Conservation (phyloP, 2,797 vertebrate genomes). For the Ispidina picta region DNA sequence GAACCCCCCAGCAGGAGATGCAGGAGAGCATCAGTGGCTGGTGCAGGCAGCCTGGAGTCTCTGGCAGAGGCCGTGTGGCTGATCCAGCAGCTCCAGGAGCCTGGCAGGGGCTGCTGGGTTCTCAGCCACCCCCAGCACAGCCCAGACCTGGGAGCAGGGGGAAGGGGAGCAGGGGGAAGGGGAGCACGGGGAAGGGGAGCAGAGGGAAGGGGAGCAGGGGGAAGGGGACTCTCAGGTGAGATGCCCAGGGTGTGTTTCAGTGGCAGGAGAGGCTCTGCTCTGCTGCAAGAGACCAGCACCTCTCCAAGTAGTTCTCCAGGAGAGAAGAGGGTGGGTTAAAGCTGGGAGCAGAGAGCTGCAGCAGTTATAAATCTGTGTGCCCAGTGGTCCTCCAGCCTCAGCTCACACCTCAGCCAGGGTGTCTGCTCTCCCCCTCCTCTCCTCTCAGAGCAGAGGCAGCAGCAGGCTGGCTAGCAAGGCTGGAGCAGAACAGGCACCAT, state of each 20-base stretch:
- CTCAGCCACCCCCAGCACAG: too few species aligned
- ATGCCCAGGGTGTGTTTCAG: background rate
- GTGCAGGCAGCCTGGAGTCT: background rate
- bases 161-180: too few species aligned
- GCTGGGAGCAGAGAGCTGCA: constrained; percentile 15
- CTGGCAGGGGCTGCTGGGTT: too few species aligned
- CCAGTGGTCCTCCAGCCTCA: background rate
- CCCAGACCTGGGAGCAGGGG: too few species aligned
- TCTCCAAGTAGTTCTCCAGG: background rate
- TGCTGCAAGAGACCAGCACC: background rate
- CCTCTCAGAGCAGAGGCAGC: background rate
- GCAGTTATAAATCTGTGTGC: background rate
- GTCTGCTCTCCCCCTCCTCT: constrained; percentile 4
- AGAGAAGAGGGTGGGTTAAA: constrained; percentile 24
- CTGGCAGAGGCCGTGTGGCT: background rate
- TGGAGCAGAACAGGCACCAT: constrained; percentile 4
- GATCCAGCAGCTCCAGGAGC: too few species aligned
- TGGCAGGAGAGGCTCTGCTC: background rate
- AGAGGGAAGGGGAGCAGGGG: too few species aligned
- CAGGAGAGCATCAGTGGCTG: background rate
- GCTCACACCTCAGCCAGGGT: background rate
- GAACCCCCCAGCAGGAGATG: background rate
- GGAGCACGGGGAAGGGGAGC: too few species aligned
- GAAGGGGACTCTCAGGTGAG: background rate
- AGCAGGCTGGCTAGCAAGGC: constrained; percentile 9